Conservation (phyloP, 1,140 invertebrate species). For the Lordiphosa clarofinis region DNA sequence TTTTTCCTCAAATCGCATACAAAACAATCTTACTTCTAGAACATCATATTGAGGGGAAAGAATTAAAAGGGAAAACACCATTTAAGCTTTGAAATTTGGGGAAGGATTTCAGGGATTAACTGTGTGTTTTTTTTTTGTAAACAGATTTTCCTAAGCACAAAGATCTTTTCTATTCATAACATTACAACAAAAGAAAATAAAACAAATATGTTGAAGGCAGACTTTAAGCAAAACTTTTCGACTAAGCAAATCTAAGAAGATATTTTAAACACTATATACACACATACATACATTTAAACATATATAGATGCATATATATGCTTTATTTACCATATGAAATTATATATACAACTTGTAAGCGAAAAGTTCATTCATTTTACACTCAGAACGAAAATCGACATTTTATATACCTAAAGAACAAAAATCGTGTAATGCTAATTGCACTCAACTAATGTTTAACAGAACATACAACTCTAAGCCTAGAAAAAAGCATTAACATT, state of each 20-base stretch:
- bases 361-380: constrained; percentile 71
- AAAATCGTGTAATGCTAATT: constrained; percentile 40
- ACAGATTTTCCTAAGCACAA: constrained; percentile 46
- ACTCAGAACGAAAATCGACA: constrained; percentile 40
- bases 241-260: constrained; percentile 42
- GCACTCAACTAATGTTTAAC: constrained; percentile 38
- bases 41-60: constrained; percentile 37
- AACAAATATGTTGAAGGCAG: constrained; percentile 65
- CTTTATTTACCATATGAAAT: constrained; percentile 70
- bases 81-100: constrained; percentile 77
- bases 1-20: constrained; percentile 66
- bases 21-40: constrained; percentile 75
- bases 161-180: constrained; percentile 60
- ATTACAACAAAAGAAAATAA: constrained; percentile 50
- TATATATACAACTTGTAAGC: constrained; percentile 52
- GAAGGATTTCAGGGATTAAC: constrained; percentile 77
- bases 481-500: constrained; percentile 7
- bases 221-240: constrained; percentile 61
- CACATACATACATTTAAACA: constrained; percentile 58
- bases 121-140: constrained; percentile 51
- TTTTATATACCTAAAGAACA: constrained; percentile 45
- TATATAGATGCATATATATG: constrained; percentile 67
- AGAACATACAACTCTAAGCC: constrained; percentile 14
- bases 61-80: constrained; percentile 49
- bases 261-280: constrained; percentile 48